Conservation (phyloP, 2,888 invertebrate genomes). For the Machimus atricapillus region DNA sequence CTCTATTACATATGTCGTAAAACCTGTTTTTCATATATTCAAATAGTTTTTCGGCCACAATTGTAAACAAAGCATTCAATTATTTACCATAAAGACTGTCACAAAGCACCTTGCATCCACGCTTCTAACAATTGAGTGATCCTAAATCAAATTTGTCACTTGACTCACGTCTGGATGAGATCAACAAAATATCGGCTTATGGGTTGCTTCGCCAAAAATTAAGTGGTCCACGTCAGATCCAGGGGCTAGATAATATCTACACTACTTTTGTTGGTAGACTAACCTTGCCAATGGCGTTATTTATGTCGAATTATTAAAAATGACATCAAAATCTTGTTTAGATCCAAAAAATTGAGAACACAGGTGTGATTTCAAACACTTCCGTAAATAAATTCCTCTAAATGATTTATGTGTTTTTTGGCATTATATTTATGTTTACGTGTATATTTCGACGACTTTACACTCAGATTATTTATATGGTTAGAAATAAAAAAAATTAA, state of each 20-base stretch:
- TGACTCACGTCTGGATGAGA: neutral
- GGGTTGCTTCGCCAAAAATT: neutral
- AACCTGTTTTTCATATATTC: neutral
- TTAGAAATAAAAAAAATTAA: too few species aligned
- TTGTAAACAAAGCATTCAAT: neutral
- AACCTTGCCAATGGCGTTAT: neutral
- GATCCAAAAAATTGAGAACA: neutral
- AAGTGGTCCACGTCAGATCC: neutral
- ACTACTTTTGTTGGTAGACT: neutral
- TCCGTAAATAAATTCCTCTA: neutral
- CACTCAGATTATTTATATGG: neutral
- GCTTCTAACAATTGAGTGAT: neutral
- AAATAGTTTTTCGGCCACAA: neutral
- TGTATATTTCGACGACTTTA: neutral
- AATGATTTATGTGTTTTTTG: neutral
- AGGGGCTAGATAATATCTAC: neutral
- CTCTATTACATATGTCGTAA: neutral
- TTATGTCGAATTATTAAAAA: neutral
- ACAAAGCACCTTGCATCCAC: neutral
- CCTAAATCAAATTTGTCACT: neutral
- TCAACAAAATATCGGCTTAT: neutral
- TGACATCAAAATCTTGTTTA: constrained; percentile 11
- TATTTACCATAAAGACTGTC: neutral
- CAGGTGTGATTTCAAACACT: neutral
- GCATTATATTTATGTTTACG: neutral